Conservation (phyloP, 2,888 invertebrate genomes). For the Helleia helle region DNA sequence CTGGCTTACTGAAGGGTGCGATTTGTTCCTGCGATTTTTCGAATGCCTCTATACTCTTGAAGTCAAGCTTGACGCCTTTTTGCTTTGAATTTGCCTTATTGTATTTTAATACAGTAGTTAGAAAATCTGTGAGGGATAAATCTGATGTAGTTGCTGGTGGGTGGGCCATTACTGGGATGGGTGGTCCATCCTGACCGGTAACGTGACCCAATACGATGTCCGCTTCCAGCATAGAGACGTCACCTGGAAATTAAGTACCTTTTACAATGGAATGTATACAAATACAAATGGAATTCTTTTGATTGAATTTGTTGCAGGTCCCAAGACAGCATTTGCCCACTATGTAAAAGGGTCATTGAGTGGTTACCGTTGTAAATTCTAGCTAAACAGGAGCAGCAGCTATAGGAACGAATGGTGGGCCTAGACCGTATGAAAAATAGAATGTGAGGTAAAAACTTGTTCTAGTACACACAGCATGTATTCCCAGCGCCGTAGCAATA, state of each 20-base stretch:
- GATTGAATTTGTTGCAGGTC: too few species aligned
- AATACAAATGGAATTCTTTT: too few species aligned
- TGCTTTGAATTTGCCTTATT: slow-evolving; percentile 54
- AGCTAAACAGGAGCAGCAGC: too few species aligned
- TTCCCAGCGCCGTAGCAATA: too few species aligned
- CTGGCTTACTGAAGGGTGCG: slow-evolving; percentile 45
- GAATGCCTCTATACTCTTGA: slow-evolving; percentile 85
- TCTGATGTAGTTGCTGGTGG: slow-evolving; percentile 83
- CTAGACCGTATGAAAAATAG: too few species aligned
- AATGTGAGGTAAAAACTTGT: too few species aligned
- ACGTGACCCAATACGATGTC: slow-evolving; percentile 83
- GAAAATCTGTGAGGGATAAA: slow-evolving; percentile 82
- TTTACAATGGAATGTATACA: slow-evolving; percentile 8
- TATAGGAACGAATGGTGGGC: too few species aligned
- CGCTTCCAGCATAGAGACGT: slow-evolving; percentile 87
- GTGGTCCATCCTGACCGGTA: slow-evolving; percentile 55
- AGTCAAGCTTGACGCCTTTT: slow-evolving; percentile 92
- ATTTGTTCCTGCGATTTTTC: slow-evolving; percentile 68
- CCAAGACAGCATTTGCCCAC: too few species aligned
- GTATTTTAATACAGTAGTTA: slow-evolving; percentile 71
- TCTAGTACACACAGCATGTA: too few species aligned
- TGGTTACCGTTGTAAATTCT: too few species aligned
- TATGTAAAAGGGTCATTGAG: too few species aligned
- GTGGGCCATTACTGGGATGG: slow-evolving; percentile 89
- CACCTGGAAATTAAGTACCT: slow-evolving; percentile 48